Base-by-base conservation (phyloP, 2,888 invertebrate genomes). In the Micoletzkya japonica region DNA sequence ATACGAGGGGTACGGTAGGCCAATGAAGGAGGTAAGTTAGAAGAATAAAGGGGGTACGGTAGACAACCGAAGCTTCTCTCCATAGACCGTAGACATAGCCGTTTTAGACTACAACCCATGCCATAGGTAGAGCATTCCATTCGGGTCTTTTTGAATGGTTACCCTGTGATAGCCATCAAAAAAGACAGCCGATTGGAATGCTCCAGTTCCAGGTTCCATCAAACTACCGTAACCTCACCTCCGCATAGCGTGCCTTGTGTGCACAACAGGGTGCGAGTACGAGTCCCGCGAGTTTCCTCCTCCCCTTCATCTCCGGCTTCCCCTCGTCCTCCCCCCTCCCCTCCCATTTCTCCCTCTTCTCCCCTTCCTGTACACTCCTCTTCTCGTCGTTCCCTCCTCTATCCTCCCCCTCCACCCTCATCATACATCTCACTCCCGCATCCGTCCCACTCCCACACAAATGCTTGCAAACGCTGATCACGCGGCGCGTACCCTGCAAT, bases 361-460 rank as follows among this genome's bases (percentile, higher is more conserved):
- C 52, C 28, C 44, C 58, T 58, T 58, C 57, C 44, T 58, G 77
- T 60, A 32, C 74, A 74, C 20, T 71, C 59, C 54, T 77, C 77
- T 26, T 20, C 34, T 28, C 30, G 6, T 58, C 58, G 37, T 66
- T 39, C 24, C 28, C 39, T 39, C 4, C 37, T 17, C 28, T 37
- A 37, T 66, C 66, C n/a, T 50, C 26, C 37, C 44, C 60, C 63
- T 50, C 34, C 36, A 66, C 28, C 44, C 58, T 58, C 68, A 68
- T 58, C 68, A 77, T 60, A 32, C 74, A 74, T 24, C 72, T 64
- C 54, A 78, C 77, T 26, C 78, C 81, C 1, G 76, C 77, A 70
- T 82, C 82, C 7, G 81, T 82, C 7, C 81, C 82, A 70, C 76
- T 80, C 14, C 82, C 82, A 67, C 82, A 82, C 49, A 82, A 79